Conservation (phyloP, 2,888 invertebrate genomes). For the Falcaria lacertinaria region DNA sequence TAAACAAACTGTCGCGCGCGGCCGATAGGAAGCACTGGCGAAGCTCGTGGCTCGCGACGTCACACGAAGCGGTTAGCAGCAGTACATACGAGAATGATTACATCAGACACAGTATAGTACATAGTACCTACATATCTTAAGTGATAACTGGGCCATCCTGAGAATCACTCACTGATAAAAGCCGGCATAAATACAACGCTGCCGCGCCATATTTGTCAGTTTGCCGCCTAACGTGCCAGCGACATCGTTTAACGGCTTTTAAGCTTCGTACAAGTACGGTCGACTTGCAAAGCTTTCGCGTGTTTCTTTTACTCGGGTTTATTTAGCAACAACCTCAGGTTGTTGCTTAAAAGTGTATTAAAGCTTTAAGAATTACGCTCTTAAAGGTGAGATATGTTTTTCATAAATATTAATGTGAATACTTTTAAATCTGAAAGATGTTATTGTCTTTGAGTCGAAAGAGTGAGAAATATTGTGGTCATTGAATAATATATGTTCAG, state of each 20-base stretch:
- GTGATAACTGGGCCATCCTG: constrained; percentile 48
- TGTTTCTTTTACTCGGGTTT: constrained; percentile 23
- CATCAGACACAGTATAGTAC: constrained; percentile 22
- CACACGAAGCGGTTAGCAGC: constrained; percentile 49
- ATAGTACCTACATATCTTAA: constrained; percentile 11
- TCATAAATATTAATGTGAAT: no score
- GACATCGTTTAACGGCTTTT: constrained; percentile 25
- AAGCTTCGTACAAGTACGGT: constrained; percentile 27
- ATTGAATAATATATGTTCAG: no score
- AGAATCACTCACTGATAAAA: constrained; percentile 50
- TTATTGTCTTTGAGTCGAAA: no score
- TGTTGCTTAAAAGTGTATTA: constrained; percentile 71
- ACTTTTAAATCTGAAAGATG: no score
- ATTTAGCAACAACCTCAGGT: constrained; percentile 76
- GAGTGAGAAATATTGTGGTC: no score
- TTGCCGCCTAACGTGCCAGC: constrained; percentile 32
- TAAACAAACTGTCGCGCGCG: background rate
- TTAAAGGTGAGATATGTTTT: constrained; percentile 68
- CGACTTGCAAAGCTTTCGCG: constrained; percentile 33
- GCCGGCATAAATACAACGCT: constrained; percentile 46
- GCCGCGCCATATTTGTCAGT: constrained; percentile 44
- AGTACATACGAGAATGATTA: constrained; percentile 30
- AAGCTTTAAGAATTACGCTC: constrained; percentile 83
- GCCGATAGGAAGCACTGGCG: constrained; percentile 14
- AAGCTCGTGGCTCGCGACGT: constrained; percentile 12